phyloP scores from a whole-genome alignment of 2,888 invertebrate species.

The Tinea semifulvella region DNA sequence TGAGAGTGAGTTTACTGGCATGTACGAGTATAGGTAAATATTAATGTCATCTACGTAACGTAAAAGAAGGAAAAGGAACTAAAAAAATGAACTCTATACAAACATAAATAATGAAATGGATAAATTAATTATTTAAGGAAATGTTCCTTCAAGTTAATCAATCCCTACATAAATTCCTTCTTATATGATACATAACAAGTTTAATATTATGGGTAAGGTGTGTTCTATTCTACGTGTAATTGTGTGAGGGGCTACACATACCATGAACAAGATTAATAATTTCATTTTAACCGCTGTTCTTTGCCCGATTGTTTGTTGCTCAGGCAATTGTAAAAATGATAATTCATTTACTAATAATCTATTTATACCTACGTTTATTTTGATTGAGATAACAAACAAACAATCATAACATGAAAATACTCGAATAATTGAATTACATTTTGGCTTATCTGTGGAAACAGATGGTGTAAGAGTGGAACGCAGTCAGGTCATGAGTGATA shows the following conservation, averaged over 20 bases:
- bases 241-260: neutral
- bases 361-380: too few species aligned
- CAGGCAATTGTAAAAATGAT: neutral
- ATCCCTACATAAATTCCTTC: conserved; percentile 9
- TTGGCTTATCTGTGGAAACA: conserved; percentile 8
- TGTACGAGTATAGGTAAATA: neutral
- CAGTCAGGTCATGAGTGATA: too few species aligned
- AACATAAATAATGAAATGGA: neutral
- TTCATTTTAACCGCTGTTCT: neutral
- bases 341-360: too few species aligned
- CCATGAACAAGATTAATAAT: neutral
- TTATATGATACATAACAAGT: conserved; percentile 4
- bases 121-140: neutral
- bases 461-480: conserved; percentile 14
- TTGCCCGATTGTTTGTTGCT: neutral
- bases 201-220: neutral
- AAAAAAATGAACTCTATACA: neutral
- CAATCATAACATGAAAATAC: neutral
- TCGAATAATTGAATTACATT: neutral
- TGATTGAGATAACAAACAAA: conserved; percentile 2
- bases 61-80: conserved; percentile 4
- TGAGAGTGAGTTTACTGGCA: conserved; percentile 7
- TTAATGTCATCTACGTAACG: conserved; percentile 10
- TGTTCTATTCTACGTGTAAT: conserved; percentile 4
- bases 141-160: neutral